Evolutionary conservation across 1,140 invertebrate species (phyloP).

Genomic region (Sarcophaga peregrina): DNA sequence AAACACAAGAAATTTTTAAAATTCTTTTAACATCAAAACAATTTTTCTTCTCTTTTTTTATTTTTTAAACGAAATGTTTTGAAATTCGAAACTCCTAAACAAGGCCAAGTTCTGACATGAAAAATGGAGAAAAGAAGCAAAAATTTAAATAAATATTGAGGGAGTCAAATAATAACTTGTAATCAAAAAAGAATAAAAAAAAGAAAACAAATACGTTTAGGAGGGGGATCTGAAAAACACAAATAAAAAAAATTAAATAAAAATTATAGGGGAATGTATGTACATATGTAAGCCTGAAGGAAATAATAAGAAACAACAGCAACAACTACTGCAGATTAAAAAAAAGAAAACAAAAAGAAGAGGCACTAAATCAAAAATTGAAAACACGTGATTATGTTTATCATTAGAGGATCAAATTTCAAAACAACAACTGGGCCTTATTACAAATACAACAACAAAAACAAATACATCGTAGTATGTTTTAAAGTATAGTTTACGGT

Average conservation of each 20-base stretch:
- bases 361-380: slow-evolving; percentile 35
- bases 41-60: not conserved
- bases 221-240: too few species aligned
- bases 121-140: not conserved
- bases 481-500: too few species aligned
- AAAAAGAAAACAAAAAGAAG: not conserved
- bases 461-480: not conserved
- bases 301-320: too few species aligned
- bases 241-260: not conserved
- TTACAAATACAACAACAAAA: too few species aligned
- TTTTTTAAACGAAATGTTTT: not conserved
- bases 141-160: not conserved
- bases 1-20: not conserved
- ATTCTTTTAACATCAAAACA: not conserved
- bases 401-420: slow-evolving; percentile 40
- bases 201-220: not conserved
- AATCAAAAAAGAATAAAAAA: not conserved
- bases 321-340: not conserved
- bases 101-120: not conserved
- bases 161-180: not conserved
- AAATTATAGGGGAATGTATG: not conserved
- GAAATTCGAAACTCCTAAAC: slow-evolving; percentile 28
- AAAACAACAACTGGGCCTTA: not conserved
- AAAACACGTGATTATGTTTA: slow-evolving; percentile 40
- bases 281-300: too few species aligned